These are phyloP conservation scores for Agelas oroides DNA, from an alignment of 37 sponge, comb jelly and placozoan species.

Conservation along the genomic window DNA sequence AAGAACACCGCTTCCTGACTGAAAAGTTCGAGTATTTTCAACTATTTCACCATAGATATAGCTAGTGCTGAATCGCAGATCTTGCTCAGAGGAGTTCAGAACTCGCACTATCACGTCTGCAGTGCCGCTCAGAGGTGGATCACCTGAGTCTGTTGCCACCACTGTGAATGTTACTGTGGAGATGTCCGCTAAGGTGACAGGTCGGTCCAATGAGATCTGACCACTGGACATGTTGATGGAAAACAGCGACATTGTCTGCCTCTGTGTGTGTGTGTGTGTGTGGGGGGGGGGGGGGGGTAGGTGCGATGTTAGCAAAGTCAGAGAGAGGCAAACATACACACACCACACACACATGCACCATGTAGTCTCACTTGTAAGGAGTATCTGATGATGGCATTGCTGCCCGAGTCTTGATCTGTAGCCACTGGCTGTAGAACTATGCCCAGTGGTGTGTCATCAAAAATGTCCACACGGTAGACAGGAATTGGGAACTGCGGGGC, in stretches of 20 bases:
- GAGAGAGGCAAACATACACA: no score
- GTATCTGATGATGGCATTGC: conserved; percentile 31
- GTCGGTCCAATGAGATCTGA: not conserved
- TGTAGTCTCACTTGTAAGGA: conserved; percentile 1
- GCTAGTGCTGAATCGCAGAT: not conserved
- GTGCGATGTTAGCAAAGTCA: no score
- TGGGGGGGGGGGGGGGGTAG: no score
- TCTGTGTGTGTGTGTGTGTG: no score
- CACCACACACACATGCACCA: conserved; percentile 4
- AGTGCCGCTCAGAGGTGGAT: not conserved
- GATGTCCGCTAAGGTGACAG: not conserved
- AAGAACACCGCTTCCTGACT: no score
- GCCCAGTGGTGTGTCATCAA: not conserved
- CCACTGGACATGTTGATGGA: conserved; percentile 10
- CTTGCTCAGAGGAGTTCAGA: conserved; percentile 2
- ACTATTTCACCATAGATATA: conserved; percentile 1
- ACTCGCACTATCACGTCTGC: conserved; percentile 16
- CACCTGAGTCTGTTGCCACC: conserved; percentile 29
- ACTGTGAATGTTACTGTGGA: conserved; percentile 2
- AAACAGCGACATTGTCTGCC: not conserved
- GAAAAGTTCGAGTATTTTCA: not conserved
- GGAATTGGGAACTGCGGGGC: conserved; percentile 43
- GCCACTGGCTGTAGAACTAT: conserved; percentile 42
- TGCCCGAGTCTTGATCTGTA: conserved; percentile 58
- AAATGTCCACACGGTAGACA: conserved; percentile 23